Base-by-base conservation (phyloP, 2,888 invertebrate species). In the Chrysolina americana region DNA sequence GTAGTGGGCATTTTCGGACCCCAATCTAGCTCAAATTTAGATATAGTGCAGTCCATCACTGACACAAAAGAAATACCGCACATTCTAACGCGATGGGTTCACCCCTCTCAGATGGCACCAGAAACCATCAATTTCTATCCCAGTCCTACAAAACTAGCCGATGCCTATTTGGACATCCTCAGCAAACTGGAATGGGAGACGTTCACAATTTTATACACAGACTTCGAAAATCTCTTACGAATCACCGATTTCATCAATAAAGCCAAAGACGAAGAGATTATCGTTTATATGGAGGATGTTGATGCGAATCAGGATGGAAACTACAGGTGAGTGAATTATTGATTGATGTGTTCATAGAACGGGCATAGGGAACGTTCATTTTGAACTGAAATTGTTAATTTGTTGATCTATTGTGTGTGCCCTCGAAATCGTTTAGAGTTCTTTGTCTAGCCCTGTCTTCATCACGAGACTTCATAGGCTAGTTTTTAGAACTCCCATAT, bases 51-150 rank as follows among this genome's bases (percentile, higher is more conserved):
- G 19, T 70, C 75, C 4, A 65, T 77, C 63, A 71, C 73, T 2
- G 71, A 71, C 28, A 69, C 65, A n/a, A 77, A 70, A 28, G 70
- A 73, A 15, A 71, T 77, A 11, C 77, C 77, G 8, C 77, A 77
- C 17, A 73, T 77, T 56, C 17, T 77, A 23, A 77, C 77, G 3
- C 48, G 73, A 68, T 77, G 75, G 73, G 48, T 73, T 8, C 36
- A 65, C 21, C 68, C 75, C 5, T 65, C 69, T 1, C 63, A 72
- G 36, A 70, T 71, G 66, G 65, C 79, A 0, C 71, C 85, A 41
- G 81, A 83, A 64, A 87, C 83, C 65, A 87, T 93, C 72, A 93
- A 92, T 82, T 87, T 93, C 56, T 91, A 90, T 83, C 93, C 93
- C 0, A 89, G 92, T 80, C 90, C 90, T 5, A 17, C 78, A 0